Conservation (phyloP, 2,888 invertebrate genomes). For the Macroteleia sp. region DNA sequence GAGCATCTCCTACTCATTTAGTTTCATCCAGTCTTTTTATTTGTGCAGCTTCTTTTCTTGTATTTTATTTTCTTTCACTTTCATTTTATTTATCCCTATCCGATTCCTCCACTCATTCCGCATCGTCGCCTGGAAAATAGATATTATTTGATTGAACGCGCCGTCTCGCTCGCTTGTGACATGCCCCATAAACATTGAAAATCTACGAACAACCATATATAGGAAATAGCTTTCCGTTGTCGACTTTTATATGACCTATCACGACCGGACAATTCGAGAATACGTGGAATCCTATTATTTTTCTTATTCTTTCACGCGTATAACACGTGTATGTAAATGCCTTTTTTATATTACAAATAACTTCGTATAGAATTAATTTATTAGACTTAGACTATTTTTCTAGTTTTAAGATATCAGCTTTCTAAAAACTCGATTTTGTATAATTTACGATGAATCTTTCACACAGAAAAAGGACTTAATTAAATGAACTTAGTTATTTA, state of each 20-base stretch:
- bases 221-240: conserved; percentile 53
- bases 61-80: conserved; percentile 71
- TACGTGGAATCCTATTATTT: conserved; percentile 33
- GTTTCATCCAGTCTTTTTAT: conserved; percentile 53
- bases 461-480: no score
- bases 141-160: conserved; percentile 76
- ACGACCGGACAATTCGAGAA: conserved; percentile 43
- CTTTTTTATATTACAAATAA: conserved; percentile 30
- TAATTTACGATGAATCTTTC: no score
- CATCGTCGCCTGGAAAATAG: conserved; percentile 75
- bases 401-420: no score
- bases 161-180: conserved; percentile 65
- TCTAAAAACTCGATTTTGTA: no score
- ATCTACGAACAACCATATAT: conserved; percentile 62
- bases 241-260: conserved; percentile 66
- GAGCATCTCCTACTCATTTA: conserved; percentile 51
- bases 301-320: conserved; percentile 19
- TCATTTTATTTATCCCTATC: conserved; percentile 74
- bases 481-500: no score
- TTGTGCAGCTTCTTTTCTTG: conserved; percentile 40
- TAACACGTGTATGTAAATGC: conserved; percentile 4
- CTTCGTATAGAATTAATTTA: conserved; percentile 8
- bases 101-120: conserved; percentile 70
- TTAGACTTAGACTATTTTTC: conserved; percentile 16
- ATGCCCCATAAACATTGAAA: conserved; percentile 75